These are phyloP conservation scores for Mystacornis crossleyi DNA, from an alignment of 2,113 vertebrate species.

Conservation along the genomic window DNA sequence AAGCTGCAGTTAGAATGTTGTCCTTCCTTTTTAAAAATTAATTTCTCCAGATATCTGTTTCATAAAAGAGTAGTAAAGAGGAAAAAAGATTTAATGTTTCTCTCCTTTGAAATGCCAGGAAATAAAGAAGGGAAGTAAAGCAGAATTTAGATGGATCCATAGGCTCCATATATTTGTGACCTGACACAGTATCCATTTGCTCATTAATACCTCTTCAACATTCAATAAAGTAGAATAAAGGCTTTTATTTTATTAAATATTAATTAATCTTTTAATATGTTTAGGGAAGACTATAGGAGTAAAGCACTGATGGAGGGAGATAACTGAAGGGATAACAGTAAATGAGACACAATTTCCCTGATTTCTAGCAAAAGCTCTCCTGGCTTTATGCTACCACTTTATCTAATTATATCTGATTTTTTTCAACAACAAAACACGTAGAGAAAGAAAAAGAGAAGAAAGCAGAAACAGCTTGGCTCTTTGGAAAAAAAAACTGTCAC, in stretches of 20 bases:
- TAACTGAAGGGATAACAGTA: not conserved
- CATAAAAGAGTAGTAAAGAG: not conserved
- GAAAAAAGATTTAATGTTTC: not conserved
- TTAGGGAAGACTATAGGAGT: constrained; percentile 36
- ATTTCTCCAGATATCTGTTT: not conserved
- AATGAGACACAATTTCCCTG: not conserved
- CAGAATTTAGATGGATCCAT: not conserved
- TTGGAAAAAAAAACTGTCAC: constrained; percentile 12
- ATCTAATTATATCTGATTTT: not conserved
- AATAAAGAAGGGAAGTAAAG: not conserved
- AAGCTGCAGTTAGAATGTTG: not conserved
- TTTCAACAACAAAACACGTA: not conserved
- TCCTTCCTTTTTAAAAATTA: constrained; percentile 11
- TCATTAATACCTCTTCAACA: constrained; percentile 29
- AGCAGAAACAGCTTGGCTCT: constrained; percentile 17
- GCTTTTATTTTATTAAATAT: constrained; percentile 71
- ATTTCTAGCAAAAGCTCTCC: not conserved
- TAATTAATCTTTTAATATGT: constrained; percentile 60
- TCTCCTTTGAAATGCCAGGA: not conserved
- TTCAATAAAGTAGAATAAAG: constrained; percentile 66
- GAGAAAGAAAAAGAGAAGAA: constrained; percentile 30
- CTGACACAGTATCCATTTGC: not conserved
- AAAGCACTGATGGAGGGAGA: not conserved
- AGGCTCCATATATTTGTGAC: not conserved
- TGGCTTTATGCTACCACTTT: not conserved